Percentiles rank a stretch among this genome's conserved stretches.
Evolutionary conservation across 2,113 vertebrate genomes (phyloP).

Genomic region (Ameiurus melas): DNA sequence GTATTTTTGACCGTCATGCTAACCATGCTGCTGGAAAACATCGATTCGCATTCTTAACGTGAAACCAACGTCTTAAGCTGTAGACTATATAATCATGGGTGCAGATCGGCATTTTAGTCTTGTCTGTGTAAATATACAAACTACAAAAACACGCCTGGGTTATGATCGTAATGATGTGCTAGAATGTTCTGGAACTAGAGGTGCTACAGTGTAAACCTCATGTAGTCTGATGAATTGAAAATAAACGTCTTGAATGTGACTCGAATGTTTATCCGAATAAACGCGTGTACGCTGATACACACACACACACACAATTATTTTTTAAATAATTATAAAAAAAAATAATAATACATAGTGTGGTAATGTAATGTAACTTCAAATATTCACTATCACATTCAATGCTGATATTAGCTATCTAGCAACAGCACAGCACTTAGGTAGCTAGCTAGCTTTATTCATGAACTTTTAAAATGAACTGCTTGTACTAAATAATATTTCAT

Average conservation of each 20-base stretch:
- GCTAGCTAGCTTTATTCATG: neutral
- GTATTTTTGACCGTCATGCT: neutral
- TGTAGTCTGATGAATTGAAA: neutral
- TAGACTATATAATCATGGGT: neutral
- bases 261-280: slow-evolving; percentile 8
- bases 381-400: neutral
- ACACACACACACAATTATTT: too few relatives aligned
- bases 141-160: neutral
- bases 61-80: neutral
- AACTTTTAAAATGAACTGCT: neutral
- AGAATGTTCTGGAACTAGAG: neutral
- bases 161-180: neutral
- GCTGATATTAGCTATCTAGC: neutral
- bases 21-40: neutral
- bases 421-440: neutral
- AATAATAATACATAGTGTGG: neutral
- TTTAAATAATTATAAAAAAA: too few relatives aligned
- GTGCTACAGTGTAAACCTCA: neutral
- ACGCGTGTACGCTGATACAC: neutral
- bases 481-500: neutral
- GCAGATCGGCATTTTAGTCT: neutral
- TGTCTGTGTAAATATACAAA: neutral
- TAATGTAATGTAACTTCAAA: neutral
- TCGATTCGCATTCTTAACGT: neutral
- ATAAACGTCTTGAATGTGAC: neutral